Evolutionary conservation across 2,797 vertebrate genomes (phyloP).

Genomic region (Dendrocincla fuliginosa): DNA sequence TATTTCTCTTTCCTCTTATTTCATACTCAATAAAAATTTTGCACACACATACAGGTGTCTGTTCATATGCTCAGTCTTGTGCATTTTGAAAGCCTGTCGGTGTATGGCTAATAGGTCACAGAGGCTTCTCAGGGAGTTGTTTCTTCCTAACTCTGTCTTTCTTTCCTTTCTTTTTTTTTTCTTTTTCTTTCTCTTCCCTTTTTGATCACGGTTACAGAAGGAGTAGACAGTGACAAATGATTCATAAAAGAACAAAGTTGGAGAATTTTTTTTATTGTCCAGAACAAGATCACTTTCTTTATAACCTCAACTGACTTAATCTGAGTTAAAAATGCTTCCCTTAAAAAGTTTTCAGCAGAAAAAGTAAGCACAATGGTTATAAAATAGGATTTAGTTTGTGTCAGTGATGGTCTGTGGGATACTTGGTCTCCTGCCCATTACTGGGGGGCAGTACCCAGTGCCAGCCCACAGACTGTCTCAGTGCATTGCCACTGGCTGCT

Average conservation of each 20-base stretch:
- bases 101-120: not conserved
- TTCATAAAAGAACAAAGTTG: not conserved
- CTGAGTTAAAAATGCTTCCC: not conserved
- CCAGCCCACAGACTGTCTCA: not conserved
- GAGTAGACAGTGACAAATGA: not conserved
- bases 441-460: fast-evolving
- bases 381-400: not conserved
- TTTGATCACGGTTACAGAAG: not conserved
- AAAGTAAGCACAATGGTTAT: not conserved
- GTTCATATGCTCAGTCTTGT: not conserved
- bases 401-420: not conserved
- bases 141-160: not conserved
- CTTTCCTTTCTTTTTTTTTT: not conserved
- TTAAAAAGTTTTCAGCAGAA: not conserved
- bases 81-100: not conserved
- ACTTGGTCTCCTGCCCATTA: not conserved
- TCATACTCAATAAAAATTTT: not conserved
- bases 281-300: not conserved
- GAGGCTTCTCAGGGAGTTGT: not conserved
- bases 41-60: not conserved
- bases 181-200: not conserved
- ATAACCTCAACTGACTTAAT: not conserved
- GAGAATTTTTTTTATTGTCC: not conserved
- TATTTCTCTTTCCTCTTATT: not conserved
- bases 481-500: not conserved